Evolutionary conservation across 2,113 vertebrate genomes (phyloP), one percentile per base, ranked within the genome.

Genomic region (Megaleporinus macrocephalus): DNA sequence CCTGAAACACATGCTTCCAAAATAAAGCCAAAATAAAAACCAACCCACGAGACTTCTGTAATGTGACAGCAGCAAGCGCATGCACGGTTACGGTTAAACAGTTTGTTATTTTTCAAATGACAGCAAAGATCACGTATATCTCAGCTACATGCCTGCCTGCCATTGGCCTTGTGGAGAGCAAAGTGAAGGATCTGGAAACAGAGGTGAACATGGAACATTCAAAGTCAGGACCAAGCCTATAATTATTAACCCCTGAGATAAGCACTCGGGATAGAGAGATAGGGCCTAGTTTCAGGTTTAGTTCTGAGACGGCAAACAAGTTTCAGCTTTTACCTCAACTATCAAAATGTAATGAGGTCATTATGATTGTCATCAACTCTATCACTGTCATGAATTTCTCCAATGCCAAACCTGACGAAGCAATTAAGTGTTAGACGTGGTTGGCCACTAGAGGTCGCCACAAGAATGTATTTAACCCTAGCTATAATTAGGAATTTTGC

Each of bases 121-220:
- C 73, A 70, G 65, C 14, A 33, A 70, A 41, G 26, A 51, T 63
- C 18, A 81, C 9, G 24, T 53, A 30, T 61, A 18, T 53, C 59
- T 81, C 44, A 6, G 44, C 68, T 79, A 87, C 82, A 87, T 84
- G 86, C 81, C 86, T 87, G 79, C 69, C 77, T 63, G 77, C 44
- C 51, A 73, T 1, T 75, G 26, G 62, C 69, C 82, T 55, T 75
- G 78, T 70, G 51, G 36, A 78, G 76, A 80, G 53, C 49, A 65
- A 75, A 78, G 55, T 70, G 61, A 78, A 77, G 69, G 82, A 88
- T 73, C 81, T 83, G 82, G 16, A 84, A 82, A 69, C 47, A 73
- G 24, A 86, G 30, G 72, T 75, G 20, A 78, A 84, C 33, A 80
- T 62, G 59, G 53, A 78, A 49, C 49, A 79, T 55, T 57, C 63